Evolutionary conservation across 2,888 invertebrate genomes (phyloP), one percentile per base, ranked within the genome.

Genomic region (Steromphala cineraria): DNA sequence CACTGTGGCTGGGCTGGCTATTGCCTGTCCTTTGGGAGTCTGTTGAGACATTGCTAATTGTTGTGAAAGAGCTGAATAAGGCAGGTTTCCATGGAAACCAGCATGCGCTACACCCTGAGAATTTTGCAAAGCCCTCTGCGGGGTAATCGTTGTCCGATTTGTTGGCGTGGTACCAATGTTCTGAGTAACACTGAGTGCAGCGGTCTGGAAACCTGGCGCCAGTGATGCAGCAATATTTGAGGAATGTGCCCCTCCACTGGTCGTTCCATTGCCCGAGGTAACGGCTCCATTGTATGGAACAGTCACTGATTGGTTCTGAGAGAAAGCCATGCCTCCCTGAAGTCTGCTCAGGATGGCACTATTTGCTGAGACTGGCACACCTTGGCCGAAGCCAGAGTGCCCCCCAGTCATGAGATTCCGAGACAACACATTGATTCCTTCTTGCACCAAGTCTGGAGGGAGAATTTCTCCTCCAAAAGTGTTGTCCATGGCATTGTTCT

Each of bases 41-140:
- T 75, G 79, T 40, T 40, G 81, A 62, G 71, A 77, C 75, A 56
- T 52, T 52, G 67, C 78, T 36, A 62, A 31, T 17, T 31, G 75
- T 67, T 81, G 81, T 13, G 71, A 36, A 24, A 76, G 53, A 40
- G 82, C 67, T 24, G 81, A 24, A 17, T 67, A 67, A 21, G 74
- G 53, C 17, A 74, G 36, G 53, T 76, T 77, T 24, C 77, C 77
- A 13, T 79, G 81, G 17, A 56, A 75, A 40, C 75, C 31, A 28
- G 79, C 31, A n/a, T 78, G 78, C 52, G 79, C 36, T 56, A 76
- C 40, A 17, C 76, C 56, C 67, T 79, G 81, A 21, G 75, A 62
- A 53, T 52, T 46, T 31, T 67, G 75, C 10, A 71, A 56, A 19
- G 13, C 74, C 17, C 79, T 76, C 67, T 36, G 80, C 15, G 46